Evolutionary conservation across 2,797 vertebrate genomes (phyloP), one percentile per base, ranked within the genome.

Genomic region (Anisognathus igniventris): DNA sequence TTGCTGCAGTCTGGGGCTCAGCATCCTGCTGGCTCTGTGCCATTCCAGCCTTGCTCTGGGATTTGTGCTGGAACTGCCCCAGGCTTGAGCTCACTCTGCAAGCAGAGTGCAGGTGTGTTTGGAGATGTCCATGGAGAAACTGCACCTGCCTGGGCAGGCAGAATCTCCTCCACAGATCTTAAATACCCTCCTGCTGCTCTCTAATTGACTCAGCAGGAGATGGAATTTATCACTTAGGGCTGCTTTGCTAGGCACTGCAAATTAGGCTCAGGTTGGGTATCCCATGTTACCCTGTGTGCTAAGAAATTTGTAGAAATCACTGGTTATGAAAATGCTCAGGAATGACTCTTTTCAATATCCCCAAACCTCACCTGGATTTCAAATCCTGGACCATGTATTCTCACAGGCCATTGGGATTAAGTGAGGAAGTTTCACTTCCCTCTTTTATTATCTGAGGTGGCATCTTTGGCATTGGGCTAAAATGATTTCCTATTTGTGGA

Each of bases 61-160:
- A 56, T 39, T 53, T 0, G 0, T 0, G 3, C 74, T 24, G 37
- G 27, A 76, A 9, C 27, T 56, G 25, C 22, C n/a, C 14, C 28
- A 35, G 45, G 45, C 33, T 88, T 1, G 2, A 56, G 50, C 50
- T 61, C 23, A 25, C n/a, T 23, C 30, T 53, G 0, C 0, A 0
- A 40, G 30, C 35, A 19, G 4, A 28, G 27, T 7, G 39, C 27
- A 37, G 70, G n/a, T 66, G 42, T 71, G 39, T 73, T 73, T 74
- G 61, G 54, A 67, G 77, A 48, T 71, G 23, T 24, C 39, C 18
- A 5, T 30, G 47, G 56, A 54, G 54, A 37, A 86, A 42, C 14
- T 57, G 31, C 31, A 28, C 53, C 56, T 79, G 50, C 14, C 8
- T 3, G 14, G 51, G 23, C 31, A 51, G 66, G 45, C 54, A 88